Conservation (phyloP, 2,113 vertebrate species). For the Rhinogobius similis region DNA sequence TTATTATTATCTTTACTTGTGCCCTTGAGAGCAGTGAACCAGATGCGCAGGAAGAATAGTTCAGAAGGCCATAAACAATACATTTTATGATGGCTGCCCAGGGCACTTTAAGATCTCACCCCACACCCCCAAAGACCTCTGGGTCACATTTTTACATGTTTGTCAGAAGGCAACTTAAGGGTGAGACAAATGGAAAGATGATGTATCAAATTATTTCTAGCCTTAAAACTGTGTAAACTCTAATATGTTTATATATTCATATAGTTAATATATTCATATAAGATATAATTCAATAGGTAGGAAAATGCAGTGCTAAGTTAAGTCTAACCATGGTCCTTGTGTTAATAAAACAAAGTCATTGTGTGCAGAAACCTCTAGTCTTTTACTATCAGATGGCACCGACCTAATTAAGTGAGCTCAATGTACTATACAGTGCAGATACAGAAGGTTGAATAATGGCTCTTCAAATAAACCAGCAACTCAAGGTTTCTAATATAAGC, state of each 20-base stretch:
- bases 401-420: background rate
- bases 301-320: background rate
- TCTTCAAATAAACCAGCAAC: no score
- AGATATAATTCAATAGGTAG: background rate
- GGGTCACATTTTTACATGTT: background rate
- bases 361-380: background rate
- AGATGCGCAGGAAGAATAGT: background rate
- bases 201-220: background rate
- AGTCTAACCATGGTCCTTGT: no score
- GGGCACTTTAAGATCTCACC: background rate
- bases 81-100: background rate
- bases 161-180: background rate
- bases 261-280: background rate
- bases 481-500: background rate
- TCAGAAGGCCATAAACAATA: background rate
- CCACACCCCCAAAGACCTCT: background rate
- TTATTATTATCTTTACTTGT: no score
- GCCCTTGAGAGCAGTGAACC: slow-evolving; percentile 25
- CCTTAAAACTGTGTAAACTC: background rate
- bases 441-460: background rate
- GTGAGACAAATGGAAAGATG: background rate
- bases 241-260: background rate
- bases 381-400: background rate
- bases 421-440: background rate
- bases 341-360: background rate